Percentiles rank a stretch among this genome's conserved stretches.
Evolutionary conservation across 2,797 vertebrate genomes (phyloP).

Genomic region (Spheniscus humboldti): DNA sequence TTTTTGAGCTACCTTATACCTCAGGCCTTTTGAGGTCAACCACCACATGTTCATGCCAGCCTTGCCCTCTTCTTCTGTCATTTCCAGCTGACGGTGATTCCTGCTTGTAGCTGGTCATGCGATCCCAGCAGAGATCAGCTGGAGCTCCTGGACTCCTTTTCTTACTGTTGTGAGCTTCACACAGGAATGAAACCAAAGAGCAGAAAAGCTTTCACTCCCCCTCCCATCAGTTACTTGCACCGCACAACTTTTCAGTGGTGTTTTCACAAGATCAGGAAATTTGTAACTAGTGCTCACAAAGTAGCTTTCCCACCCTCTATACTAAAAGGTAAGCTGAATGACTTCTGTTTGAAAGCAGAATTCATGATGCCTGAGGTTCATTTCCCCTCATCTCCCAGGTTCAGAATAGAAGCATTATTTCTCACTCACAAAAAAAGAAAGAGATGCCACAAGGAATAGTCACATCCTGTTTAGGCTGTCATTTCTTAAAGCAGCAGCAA

Average conservation of each 20-base stretch:
- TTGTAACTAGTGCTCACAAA: background rate
- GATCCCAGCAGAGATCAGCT: background rate
- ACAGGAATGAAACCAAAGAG: background rate
- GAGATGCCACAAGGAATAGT: background rate
- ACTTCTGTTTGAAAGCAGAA: background rate
- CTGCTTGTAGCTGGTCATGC: background rate
- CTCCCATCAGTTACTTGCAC: background rate
- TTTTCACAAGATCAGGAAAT: background rate
- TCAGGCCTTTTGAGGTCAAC: background rate
- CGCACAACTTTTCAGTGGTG: background rate
- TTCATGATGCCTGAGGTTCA: background rate
- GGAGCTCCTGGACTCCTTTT: background rate
- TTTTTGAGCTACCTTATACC: background rate
- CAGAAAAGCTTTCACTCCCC: background rate
- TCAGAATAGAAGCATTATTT: background rate
- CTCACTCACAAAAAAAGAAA: background rate
- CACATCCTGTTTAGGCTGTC: background rate
- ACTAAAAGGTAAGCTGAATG: background rate
- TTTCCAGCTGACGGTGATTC: background rate
- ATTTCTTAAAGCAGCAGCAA: background rate
- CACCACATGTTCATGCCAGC: background rate
- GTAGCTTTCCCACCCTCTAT: background rate
- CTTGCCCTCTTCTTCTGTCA: background rate
- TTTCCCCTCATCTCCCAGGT: background rate
- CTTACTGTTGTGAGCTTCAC: background rate